Base-by-base conservation (phyloP, 2,113 vertebrate species). In the Pteropus alecto region DNA sequence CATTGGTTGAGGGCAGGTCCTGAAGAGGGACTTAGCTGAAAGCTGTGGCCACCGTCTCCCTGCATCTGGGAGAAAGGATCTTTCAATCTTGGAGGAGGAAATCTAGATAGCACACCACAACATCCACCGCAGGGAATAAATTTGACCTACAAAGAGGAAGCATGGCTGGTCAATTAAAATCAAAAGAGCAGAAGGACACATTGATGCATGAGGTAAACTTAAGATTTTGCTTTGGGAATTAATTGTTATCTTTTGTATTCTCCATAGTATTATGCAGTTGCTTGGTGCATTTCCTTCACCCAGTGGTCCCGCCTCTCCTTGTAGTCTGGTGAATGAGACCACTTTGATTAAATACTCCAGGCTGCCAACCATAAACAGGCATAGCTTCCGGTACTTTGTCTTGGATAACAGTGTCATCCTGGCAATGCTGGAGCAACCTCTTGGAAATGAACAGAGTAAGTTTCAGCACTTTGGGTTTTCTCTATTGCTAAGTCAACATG, bases 401-500 rank as follows among this genome's bases (percentile, higher is more conserved):
- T 94, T 99, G 98, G 99, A 99, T 97, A 99, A 99, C 96, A 99
- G 99, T 1, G 99, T 99, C 97, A 99, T 99, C 97, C 99, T 99
- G 77, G 99, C 99, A 24, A 99, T 99, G 99, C 86, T 99, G 99
- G 99, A 99, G 97, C 99, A 99, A 95, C 99, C 99, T 41, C 99
- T 99, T n/a, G 99, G 99, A 84, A 99, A 99, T 51, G 99, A 99
- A 46, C 99, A 99, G 98, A 99, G 99, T 99, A 97, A 99, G 99
- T 99, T 88, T 76, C 60, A 89, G 73, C 78, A 63, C 61, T 65
- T 94, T 19, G 60, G 54, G 82, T 70, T 63, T 93, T 86, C 48
- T 91, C 56, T 86, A 74, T 51, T 93, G 86, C 89, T 96, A 48
- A 70, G 22, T 87, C 43, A 82, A 7, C 56, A 18, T 86, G 46